These are phyloP conservation scores for Rotaria magnacalcarata DNA, from an alignment of 2,888 invertebrate genomes.

Conservation along the genomic window DNA sequence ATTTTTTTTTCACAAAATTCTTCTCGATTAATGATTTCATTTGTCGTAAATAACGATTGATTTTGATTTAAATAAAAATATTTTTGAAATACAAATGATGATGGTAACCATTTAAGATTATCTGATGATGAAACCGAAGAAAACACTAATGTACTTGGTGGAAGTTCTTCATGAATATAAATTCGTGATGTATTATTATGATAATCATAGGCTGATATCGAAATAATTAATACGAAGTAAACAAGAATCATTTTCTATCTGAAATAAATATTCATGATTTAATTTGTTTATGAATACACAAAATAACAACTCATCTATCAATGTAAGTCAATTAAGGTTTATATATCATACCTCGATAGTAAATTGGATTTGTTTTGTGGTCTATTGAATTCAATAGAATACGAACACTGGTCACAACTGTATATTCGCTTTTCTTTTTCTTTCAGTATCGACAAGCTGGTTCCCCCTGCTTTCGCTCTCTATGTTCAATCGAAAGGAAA, in stretches of 20 bases:
- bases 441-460: neutral
- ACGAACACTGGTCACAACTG: neutral
- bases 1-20: constrained; percentile 28
- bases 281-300: too few relatives aligned
- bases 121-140: neutral
- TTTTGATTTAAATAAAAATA: constrained; percentile 2
- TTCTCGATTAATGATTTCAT: neutral
- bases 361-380: too few relatives aligned
- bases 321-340: too few relatives aligned
- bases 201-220: neutral
- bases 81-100: neutral
- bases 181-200: neutral
- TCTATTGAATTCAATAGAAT: neutral
- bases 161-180: constrained; percentile 27
- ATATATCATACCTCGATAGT: too few relatives aligned
- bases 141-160: neutral
- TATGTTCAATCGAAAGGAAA: constrained; percentile 1
- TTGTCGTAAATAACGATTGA: neutral
- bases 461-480: neutral
- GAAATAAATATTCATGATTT: neutral
- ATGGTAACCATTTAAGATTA: constrained; percentile 12
- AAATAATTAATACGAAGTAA: neutral
- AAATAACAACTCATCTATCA: too few relatives aligned
- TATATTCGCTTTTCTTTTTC: neutral
- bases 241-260: neutral